Evolutionary conservation across 2,888 invertebrate genomes (phyloP), one percentile per base, ranked within the genome.

Genomic region (Catotricha subobsoleta): DNA sequence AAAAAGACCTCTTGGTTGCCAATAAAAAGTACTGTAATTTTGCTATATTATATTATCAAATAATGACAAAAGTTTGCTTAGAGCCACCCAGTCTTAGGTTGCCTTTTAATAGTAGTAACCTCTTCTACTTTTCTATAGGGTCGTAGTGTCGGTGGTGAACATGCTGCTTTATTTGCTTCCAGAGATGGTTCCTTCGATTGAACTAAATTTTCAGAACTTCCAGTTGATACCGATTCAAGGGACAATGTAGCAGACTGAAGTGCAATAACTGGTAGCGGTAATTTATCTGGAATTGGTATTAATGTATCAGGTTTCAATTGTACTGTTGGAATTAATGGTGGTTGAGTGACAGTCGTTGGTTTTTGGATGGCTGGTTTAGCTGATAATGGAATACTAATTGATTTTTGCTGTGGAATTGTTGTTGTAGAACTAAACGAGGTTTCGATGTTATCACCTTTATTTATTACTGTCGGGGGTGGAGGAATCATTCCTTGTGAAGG

Each of bases 51-150:
- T n/a, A n/a, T n/a, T n/a, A n/a, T n/a, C n/a, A n/a, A n/a, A n/a
- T n/a, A n/a, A n/a, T n/a, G n/a, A n/a, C n/a, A n/a, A n/a, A n/a
- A n/a, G n/a, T n/a, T n/a, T n/a, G n/a, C n/a, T 56, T 65, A 73
- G 19, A 75, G 61, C 74, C 75, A 75, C 12, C 74, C 74, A 41
- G 67, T 68, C 55, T 69, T 72, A 1, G 67, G 71, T 47, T 71
- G 71, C 43, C 68, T 54, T 50, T 66, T 71, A 46, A 68, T 65
- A 2, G 68, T 67, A 43, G 64, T 68, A 31, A 70, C 63, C 8
- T 71, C 72, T 2, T 68, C 68, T 6, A 72, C 56, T 47, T 66
- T 67, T 50, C 66, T 61, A 1, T 49, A 52, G 0, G 66, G 55
- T 27, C 63, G 56, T 0, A 67, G 55, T 0, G 65, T 62, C 30